phyloP scores from a whole-genome alignment of 2,113 vertebrate genomes.

The Mormyrus lacerda region DNA sequence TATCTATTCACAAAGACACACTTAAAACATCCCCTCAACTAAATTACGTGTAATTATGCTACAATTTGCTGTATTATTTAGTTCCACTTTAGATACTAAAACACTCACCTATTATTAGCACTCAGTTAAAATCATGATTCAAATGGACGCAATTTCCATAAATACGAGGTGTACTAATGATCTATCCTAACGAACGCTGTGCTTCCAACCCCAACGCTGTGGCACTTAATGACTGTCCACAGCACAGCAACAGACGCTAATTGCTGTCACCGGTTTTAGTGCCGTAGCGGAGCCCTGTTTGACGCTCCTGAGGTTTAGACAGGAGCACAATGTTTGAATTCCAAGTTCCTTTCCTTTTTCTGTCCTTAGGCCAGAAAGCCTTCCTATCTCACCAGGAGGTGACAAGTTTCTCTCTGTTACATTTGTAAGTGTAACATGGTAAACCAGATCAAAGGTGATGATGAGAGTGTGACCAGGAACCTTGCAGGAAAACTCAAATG shows the following conservation, averaged over 20 bases:
- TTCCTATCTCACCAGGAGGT: not conserved
- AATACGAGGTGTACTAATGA: not conserved
- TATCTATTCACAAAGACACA: not conserved
- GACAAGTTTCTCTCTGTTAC: not conserved
- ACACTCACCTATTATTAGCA: not conserved
- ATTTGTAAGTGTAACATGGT: not conserved
- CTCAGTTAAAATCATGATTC: constrained; percentile 1
- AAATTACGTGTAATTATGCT: not conserved
- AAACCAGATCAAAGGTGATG: not conserved
- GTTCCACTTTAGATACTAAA: not conserved
- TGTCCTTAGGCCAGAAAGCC: not conserved
- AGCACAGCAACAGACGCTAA: not conserved
- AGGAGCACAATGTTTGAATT: not conserved
- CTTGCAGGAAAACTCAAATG: not conserved
- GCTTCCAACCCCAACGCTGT: not conserved
- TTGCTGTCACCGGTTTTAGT: not conserved
- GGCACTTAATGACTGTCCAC: not conserved
- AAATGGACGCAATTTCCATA: not conserved
- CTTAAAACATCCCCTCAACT: not conserved
- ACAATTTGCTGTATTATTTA: not conserved
- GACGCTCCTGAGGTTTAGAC: not conserved
- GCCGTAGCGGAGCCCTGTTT: not conserved
- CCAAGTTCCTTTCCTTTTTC: not conserved
- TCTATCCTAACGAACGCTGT: not conserved
- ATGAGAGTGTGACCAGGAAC: not conserved